Evolutionary conservation across 2,888 invertebrate species (phyloP).

Genomic region (Aphrophora alni): DNA sequence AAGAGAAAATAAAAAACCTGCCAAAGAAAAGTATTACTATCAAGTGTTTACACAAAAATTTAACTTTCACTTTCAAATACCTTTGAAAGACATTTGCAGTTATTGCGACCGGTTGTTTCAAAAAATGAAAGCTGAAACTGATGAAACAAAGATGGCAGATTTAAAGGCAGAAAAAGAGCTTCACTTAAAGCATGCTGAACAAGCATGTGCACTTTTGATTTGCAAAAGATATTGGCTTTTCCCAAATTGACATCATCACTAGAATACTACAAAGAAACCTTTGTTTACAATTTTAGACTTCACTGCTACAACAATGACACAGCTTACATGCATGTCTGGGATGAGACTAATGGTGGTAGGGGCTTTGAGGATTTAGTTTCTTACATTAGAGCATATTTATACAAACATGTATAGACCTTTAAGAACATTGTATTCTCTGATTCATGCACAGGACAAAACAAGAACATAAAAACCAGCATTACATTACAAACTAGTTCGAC

Average conservation of each 20-base stretch:
- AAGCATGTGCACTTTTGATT: conserved; percentile 30
- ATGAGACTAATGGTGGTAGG: conserved; percentile 47
- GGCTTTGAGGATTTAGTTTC: conserved; percentile 25
- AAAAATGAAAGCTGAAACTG: no score
- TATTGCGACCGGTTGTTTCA: no score
- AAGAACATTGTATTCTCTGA: conserved; percentile 21
- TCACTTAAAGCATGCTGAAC: no score
- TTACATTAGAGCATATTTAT: conserved; percentile 17
- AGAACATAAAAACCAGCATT: conserved; percentile 2
- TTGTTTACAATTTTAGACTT: conserved; percentile 50
- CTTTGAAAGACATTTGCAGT: no score
- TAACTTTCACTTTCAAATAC: no score
- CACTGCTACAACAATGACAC: conserved; percentile 50
- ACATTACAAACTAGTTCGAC: not conserved
- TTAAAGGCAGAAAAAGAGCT: no score
- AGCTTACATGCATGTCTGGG: conserved; percentile 52
- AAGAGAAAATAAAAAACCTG: not conserved
- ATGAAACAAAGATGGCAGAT: no score
- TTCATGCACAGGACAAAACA: conserved; percentile 26
- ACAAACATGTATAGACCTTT: not conserved
- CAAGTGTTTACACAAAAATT: no score
- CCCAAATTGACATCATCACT: conserved; percentile 27
- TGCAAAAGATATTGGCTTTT: conserved; percentile 29
- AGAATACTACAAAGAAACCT: conserved; percentile 44
- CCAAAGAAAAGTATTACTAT: no score